Conservation (phyloP, 2,888 invertebrate genomes). For the Ligdia adustata region DNA sequence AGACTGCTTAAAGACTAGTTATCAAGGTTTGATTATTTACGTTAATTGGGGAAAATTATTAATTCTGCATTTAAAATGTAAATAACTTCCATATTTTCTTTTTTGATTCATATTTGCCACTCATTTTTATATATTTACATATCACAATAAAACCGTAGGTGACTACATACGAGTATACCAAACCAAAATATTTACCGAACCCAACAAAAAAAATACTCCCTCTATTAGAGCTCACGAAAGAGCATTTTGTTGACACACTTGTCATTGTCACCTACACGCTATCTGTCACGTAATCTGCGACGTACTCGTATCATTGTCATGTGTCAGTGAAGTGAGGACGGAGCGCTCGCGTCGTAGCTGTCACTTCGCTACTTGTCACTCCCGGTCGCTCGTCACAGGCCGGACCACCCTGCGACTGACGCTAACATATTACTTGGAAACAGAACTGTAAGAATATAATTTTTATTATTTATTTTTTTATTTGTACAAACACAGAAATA, state of each 20-base stretch:
- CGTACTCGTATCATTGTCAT: slow-evolving; percentile 14
- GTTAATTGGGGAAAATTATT: no score
- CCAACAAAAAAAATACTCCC: slow-evolving; percentile 1
- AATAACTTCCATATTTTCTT: no score
- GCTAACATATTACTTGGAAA: no score
- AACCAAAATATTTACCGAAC: slow-evolving; percentile 20
- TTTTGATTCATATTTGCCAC: no score
- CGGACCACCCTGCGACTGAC: slow-evolving; percentile 31
- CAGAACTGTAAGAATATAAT: no score
- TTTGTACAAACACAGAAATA: no score
- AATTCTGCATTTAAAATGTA: no score
- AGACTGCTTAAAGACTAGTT: no score
- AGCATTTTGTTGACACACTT: slow-evolving; percentile 23
- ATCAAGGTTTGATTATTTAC: no score
- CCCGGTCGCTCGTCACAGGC: slow-evolving; percentile 27
- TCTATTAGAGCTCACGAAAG: slow-evolving; percentile 1
- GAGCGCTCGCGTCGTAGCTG: slow-evolving; percentile 31
- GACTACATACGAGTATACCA: neutral
- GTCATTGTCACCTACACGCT: slow-evolving; percentile 13
- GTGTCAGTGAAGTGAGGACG: slow-evolving; percentile 25
- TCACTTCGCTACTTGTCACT: slow-evolving; percentile 29
- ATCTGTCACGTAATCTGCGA: neutral
- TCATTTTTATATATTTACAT: no score
- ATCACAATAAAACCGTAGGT: no score
- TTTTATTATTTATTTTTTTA: no score